Percentiles rank a stretch among this genome's conserved stretches.
phyloP scores from a whole-genome alignment of 2,888 invertebrate species.

The Nephrotoma guestfalica region DNA sequence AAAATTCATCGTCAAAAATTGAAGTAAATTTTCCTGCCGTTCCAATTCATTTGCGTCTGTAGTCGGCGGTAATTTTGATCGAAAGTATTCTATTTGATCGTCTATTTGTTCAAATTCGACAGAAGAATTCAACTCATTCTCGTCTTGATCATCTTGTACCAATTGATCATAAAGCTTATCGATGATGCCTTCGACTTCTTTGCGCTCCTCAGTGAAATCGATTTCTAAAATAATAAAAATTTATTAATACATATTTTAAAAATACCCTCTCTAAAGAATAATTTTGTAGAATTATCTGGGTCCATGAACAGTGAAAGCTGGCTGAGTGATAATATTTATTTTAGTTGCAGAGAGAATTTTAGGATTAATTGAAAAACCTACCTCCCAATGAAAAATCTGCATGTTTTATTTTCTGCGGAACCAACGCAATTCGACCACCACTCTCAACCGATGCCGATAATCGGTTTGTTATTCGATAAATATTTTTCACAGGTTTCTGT shows the following conservation, averaged over 20 bases:
- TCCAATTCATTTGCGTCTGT: constrained; percentile 23
- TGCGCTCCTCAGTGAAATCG: constrained; percentile 26
- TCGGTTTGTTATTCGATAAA: neutral
- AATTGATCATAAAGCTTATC: constrained; percentile 17
- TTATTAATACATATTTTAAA: neutral
- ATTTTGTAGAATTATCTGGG: too few species aligned
- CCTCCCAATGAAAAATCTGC: neutral
- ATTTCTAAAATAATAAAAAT: constrained; percentile 14
- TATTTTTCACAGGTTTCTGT: neutral
- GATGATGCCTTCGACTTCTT: constrained; percentile 26
- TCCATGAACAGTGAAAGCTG: too few species aligned
- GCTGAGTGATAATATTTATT: too few species aligned
- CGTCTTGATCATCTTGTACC: neutral
- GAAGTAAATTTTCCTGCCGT: constrained; percentile 24
- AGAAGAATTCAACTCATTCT: neutral
- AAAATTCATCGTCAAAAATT: constrained; percentile 27
- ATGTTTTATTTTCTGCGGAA: neutral
- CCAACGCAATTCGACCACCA: neutral
- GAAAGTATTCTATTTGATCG: neutral
- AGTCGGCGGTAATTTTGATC: constrained; percentile 22
- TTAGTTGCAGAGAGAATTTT: too few species aligned
- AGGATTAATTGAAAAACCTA: neutral
- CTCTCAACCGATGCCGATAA: neutral
- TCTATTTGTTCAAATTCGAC: neutral
- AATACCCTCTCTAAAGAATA: too few species aligned